Evolutionary conservation across 2,888 invertebrate species (phyloP).

Genomic region (Hypomecis punctinalis): DNA sequence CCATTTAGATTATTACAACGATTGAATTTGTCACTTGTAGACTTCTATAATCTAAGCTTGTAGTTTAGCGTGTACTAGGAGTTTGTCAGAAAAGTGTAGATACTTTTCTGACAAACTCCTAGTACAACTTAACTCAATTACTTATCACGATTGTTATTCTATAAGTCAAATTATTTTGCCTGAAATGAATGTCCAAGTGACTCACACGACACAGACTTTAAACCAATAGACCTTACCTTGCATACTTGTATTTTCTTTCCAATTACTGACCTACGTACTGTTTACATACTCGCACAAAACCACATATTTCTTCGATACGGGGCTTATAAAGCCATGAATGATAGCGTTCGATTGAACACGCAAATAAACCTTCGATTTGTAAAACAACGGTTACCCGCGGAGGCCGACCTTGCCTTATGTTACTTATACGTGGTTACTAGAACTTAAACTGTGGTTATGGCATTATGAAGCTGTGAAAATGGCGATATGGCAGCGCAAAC

Average conservation of each 20-base stretch:
- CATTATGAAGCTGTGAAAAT: slow-evolving; percentile 3
- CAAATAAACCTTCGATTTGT: slow-evolving; percentile 28
- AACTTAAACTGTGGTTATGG: neutral
- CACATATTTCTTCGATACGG: slow-evolving; percentile 15
- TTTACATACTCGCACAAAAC: slow-evolving; percentile 3
- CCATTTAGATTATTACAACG: too few relatives aligned
- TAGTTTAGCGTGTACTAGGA: too few relatives aligned
- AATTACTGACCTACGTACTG: slow-evolving; percentile 1
- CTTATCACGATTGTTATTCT: too few relatives aligned
- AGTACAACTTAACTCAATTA: too few relatives aligned
- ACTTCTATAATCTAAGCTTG: too few relatives aligned
- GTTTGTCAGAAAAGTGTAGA: too few relatives aligned
- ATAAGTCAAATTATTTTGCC: too few relatives aligned
- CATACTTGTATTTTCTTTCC: slow-evolving; percentile 15
- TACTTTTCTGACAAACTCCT: too few relatives aligned
- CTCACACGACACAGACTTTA: neutral
- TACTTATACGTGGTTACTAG: neutral
- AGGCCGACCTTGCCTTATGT: slow-evolving; percentile 15
- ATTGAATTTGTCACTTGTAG: too few relatives aligned
- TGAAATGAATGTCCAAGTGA: too few relatives aligned
- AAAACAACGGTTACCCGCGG: slow-evolving; percentile 27
- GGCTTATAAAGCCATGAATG: slow-evolving; percentile 1
- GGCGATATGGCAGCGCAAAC: slow-evolving; percentile 4
- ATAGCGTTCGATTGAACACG: slow-evolving; percentile 12
- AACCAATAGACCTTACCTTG: slow-evolving; percentile 21